Evolutionary conservation across 2,888 invertebrate species (phyloP), one percentile per base, ranked within the genome.

Genomic region (Amphipyra berbera): DNA sequence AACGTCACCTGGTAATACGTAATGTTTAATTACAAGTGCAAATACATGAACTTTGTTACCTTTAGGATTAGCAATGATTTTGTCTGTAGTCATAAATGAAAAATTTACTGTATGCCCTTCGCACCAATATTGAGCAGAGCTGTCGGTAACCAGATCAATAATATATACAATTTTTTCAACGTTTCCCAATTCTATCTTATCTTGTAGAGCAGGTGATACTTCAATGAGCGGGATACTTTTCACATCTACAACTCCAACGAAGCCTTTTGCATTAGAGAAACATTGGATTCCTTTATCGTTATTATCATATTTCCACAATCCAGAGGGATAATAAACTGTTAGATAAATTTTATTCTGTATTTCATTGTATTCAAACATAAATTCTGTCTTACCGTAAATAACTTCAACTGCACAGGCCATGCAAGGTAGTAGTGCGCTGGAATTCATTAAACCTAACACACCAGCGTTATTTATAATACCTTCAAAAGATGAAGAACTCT

Each of bases 41-140:
- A 92, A 94, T 30, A 93, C 92, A 63, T 93, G 91, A 37, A 87
- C 79, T 76, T 89, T 80, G 42, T 88, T 84, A 4, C 89, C 88
- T 73, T 83, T 88, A 15, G 93, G 91, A 61, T 92, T 93, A 0
- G 95, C 96, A 27, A 96, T 84, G 33, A 96, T 86, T 82, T 87
- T 95, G 10, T 94, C 85, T 0, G 96, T 95, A 58, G 84, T 77
- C 14, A 96, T 82, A 15, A 95, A 80, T n/a, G 93, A 85, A 76
- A 96, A 95, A 64, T 95, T 89, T 59, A 88, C 89, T 5, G 95
- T 92, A 73, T 96, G 95, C 0, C 95, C 96, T 86, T 96, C 95
- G 82, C 97, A 96, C 96, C 96, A 96, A 82, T 96, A 97, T 70
- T 96, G 93, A 0, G 96, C 96, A 0, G 96, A 94, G 62, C 94